Base-by-base conservation (phyloP, 2,888 invertebrate species). In the Hypolimnas misippus region DNA sequence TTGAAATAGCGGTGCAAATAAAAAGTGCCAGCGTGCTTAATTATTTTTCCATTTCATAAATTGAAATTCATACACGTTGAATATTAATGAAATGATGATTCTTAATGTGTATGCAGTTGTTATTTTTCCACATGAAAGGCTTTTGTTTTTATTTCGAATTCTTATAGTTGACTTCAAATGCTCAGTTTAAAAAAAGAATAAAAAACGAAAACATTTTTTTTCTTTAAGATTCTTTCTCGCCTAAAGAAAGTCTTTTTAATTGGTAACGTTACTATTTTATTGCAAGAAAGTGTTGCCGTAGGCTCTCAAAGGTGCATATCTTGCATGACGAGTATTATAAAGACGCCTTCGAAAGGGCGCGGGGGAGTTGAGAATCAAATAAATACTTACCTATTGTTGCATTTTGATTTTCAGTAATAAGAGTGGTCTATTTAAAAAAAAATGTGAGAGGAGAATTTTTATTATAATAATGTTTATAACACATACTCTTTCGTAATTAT, bases 21-120 rank as follows among this genome's bases (percentile, higher is more conserved):
- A n/a, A 12, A 19, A 46, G n/a, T 21, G 12, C 17, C 16, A 17
- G 10, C n/a, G 21, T n/a, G 21, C 21, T 46, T 21, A 12, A n/a
- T 21, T 46, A 21, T n/a, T 46, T n/a, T 21, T 46, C 21, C 25
- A n/a, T 46, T 46, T 46, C 6, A 46, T n/a, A 46, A 21, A 25
- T 46, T 25, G 46, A n/a, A 46, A 46, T 21, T 46, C 46, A 17
- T 6, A 17, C 4, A 17, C 10, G 0, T 3, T 33, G 33, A 8
- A 33, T 33, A 7, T 33, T 29, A 33, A 33, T 8, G 12, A 33
- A 33, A 12, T 33, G 1, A 33, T 8, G 33, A 10, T 33, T 33
- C n/a, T n/a, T n/a, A n/a, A n/a, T n/a, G n/a, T n/a, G n/a, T n/a
- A n/a, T n/a, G n/a, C n/a, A n/a, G n/a, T n/a, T n/a, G n/a, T n/a